Evolutionary conservation across 2,888 invertebrate genomes (phyloP).

Genomic region (Labia minor): DNA sequence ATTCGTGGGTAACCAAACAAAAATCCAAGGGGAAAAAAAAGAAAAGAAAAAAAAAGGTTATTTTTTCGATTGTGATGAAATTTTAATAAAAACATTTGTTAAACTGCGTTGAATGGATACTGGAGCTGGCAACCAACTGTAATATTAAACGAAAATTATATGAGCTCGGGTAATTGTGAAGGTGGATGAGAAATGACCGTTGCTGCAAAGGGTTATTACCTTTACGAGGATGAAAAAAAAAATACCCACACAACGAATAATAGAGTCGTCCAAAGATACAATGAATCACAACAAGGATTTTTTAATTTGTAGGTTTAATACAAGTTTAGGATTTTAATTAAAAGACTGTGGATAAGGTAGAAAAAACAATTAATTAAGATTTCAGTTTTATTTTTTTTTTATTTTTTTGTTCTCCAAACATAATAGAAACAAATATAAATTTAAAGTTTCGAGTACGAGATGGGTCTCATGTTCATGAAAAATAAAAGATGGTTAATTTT

Average conservation of each 20-base stretch:
- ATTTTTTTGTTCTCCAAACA: no score
- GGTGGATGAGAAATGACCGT: background rate
- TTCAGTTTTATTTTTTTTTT: no score
- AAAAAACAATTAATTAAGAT: background rate
- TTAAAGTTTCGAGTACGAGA: no score
- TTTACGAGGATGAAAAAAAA: background rate
- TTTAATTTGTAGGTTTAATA: conserved; percentile 1
- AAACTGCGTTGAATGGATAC: no score
- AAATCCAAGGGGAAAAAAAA: no score
- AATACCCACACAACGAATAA: background rate
- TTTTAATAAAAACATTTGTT: no score
- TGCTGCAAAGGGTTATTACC: background rate
- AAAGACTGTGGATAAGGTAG: background rate
- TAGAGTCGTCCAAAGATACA: background rate
- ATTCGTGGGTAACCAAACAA: no score
- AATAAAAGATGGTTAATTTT: no score
- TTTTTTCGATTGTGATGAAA: no score
- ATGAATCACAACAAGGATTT: conserved; percentile 9
- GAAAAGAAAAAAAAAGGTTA: background rate
- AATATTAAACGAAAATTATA: background rate
- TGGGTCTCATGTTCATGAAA: no score
- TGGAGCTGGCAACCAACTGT: background rate
- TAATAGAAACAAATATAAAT: no score
- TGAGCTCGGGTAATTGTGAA: background rate
- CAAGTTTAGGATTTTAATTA: background rate